phyloP scores from a whole-genome alignment of 2,797 vertebrate species.

The Lemur catta region DNA sequence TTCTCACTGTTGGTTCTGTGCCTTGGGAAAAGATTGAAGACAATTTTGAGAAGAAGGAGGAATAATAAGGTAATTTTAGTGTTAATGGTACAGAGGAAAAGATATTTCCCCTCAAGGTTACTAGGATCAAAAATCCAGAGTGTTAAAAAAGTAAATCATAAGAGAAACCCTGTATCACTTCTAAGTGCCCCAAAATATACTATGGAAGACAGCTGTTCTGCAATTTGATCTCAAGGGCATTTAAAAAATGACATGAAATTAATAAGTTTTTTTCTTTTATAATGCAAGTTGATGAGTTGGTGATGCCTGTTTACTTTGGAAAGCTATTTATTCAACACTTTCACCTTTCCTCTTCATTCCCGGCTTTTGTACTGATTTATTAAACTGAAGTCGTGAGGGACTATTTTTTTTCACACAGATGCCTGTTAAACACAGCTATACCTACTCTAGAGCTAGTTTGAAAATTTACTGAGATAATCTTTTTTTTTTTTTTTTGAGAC shows the following conservation, averaged over 20 bases:
- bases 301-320: slow-evolving; percentile 19
- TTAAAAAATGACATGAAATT: neutral
- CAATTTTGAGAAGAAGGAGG: neutral
- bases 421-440: neutral
- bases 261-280: slow-evolving; percentile 6
- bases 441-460: neutral
- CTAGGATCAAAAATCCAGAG: neutral
- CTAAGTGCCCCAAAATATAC: neutral
- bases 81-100: slow-evolving; percentile 6
- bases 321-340: neutral
- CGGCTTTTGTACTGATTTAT: neutral
- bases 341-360: neutral
- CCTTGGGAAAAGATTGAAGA: neutral
- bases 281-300: neutral
- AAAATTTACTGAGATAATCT: neutral
- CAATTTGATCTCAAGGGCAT: slow-evolving; percentile 1
- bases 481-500: too few relatives aligned
- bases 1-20: slow-evolving; percentile 11
- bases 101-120: neutral
- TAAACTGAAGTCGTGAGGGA: neutral
- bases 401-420: neutral
- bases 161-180: neutral
- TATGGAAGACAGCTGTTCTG: neutral
- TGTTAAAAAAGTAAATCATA: neutral
- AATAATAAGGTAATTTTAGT: slow-evolving; percentile 8